Base-by-base conservation (phyloP, 2,888 invertebrate genomes). In the Dione vanillae region DNA sequence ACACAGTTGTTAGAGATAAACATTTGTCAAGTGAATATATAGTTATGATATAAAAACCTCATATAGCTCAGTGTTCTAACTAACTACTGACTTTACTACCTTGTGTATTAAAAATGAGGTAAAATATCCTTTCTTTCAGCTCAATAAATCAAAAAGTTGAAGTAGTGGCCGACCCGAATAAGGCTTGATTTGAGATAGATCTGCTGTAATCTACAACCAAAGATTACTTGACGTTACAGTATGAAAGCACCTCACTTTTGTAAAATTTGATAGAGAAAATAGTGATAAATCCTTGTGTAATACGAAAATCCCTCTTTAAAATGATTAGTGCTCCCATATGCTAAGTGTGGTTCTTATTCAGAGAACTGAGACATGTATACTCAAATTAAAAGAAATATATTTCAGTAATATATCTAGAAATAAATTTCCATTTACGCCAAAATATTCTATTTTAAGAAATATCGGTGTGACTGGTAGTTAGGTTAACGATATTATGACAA, bases 101-200 rank as follows among this genome's bases (percentile, higher is more conserved):
- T 45, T 27, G 14, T n/a, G n/a, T 52, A 9, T 14, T 8, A 14
- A 58, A 43, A 59, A 12, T 40, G 37, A 37, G 1, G 16, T 6
- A n/a, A n/a, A 54, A 54, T 9, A 1, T n/a, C 40, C 9, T 20
- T 59, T 12, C 59, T n/a, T 59, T 43, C 14, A 43, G 40, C 11
- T 41, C 16, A 59, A 43, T 59, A 59, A 59, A 43, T 59, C 43
- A 41, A 43, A 59, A 2, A n/a, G n/a, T n/a, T 52, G 52, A n/a
- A 59, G 58, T 59, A 12, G 20, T n/a, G n/a, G n/a, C n/a, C 19
- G 14, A n/a, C 41, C 12, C 12, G 14, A 59, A 59, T 20, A 59
- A 19, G 40, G 19, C 14, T 43, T 59, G 59, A 41, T 41, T 59
- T 43, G 41, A 59, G 59, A 59, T 59, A 59, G 14, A 59, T 59